Evolutionary conservation across 2,113 vertebrate species (phyloP).

Genomic region (Hyaena hyaena): DNA sequence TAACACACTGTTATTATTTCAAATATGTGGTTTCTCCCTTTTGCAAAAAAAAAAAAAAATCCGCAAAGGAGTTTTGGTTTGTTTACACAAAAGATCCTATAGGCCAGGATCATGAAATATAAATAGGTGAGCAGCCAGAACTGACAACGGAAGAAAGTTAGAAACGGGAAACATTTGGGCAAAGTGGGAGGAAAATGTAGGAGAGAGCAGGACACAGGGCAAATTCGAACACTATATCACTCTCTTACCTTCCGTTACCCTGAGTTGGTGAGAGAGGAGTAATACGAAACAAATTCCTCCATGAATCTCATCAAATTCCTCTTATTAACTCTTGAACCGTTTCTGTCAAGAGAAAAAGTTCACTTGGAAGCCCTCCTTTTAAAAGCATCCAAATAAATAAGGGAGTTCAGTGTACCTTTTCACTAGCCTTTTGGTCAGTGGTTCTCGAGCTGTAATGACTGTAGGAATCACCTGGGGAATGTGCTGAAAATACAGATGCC

Average conservation of each 20-base stretch:
- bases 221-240: accelerated
- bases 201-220: neutral
- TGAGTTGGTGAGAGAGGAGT: neutral
- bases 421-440: neutral
- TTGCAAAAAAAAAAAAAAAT: neutral
- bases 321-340: neutral
- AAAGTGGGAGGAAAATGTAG: neutral
- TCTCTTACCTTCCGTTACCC: neutral
- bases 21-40: conserved; percentile 41
- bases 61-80: neutral
- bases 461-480: neutral
- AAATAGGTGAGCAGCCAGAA: neutral
- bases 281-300: neutral
- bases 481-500: neutral
- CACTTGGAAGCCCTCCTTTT: neutral
- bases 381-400: neutral
- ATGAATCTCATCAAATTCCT: neutral
- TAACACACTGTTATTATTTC: conserved; percentile 59
- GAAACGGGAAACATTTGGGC: neutral
- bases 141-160: neutral
- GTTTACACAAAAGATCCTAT: neutral
- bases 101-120: neutral
- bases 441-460: neutral
- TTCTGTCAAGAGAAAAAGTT: neutral
- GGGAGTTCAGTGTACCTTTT: neutral